phyloP scores from a whole-genome alignment of 2,113 vertebrate genomes.

The Harpagus bidentatus region DNA sequence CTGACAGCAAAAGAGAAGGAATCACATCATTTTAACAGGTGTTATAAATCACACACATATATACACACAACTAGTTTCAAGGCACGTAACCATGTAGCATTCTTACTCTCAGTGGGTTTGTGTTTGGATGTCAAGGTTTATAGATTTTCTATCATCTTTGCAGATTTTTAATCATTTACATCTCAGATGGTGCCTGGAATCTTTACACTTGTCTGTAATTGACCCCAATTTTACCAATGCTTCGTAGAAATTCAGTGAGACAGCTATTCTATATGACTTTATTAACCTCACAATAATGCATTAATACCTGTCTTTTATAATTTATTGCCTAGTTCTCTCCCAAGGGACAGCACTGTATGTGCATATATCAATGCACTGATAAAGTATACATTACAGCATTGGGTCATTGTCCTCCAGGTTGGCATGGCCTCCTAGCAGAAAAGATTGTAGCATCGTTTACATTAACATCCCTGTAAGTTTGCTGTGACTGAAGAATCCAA shows the following conservation, averaged over 20 bases:
- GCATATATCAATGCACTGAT: no score
- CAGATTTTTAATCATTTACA: background rate
- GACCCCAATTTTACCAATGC: background rate
- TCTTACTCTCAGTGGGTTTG: background rate
- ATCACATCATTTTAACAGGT: background rate
- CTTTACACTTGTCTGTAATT: background rate
- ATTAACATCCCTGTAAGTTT: background rate
- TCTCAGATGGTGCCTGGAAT: background rate
- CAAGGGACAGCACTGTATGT: background rate
- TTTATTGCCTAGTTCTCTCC: background rate
- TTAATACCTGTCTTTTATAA: background rate
- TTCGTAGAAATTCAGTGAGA: background rate
- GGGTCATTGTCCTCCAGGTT: background rate
- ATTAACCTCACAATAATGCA: background rate
- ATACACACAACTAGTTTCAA: background rate
- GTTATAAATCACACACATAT: background rate
- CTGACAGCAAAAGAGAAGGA: background rate
- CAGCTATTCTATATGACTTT: background rate
- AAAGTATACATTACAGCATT: background rate
- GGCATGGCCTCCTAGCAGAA: background rate
- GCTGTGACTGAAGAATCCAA: background rate
- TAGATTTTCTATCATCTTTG: background rate
- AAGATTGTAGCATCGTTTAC: background rate
- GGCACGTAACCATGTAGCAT: fast-evolving
- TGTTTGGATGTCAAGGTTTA: background rate